Evolutionary conservation across 2,113 vertebrate species (phyloP), one percentile per base, ranked within the genome.

Genomic region (Tautogolabrus adspersus): DNA sequence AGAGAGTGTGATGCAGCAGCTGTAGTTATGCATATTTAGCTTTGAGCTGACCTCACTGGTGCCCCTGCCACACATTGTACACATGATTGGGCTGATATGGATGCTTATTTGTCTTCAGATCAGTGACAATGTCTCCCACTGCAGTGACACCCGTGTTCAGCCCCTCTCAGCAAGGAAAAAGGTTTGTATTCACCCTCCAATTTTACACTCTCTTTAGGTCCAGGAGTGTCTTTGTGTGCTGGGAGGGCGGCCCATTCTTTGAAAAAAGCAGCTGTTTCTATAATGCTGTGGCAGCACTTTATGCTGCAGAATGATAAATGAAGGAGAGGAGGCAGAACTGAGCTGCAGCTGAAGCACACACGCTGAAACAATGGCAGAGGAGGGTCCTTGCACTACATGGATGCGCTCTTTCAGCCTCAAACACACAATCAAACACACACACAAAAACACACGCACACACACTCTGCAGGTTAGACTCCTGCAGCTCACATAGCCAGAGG

Each of bases 201-300:
- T 93, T 92, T 95, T 94, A 96, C 90, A 94, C 96, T 93, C 94
- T 94, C 94, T 96, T 92, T 87, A 66, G 84, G 81, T 73, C 82
- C 85, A 72, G 79, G 77, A 80, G 83, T 46, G 86, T 79, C 87
- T 90, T 94, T 93, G 91, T 92, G 86, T 91, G 88, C 26, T 10
- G 72, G 77, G 74, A 81, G 77, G 86, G 85, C 82, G 65, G 87
- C 84, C 88, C 68, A 87, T 91, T 92, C 90, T 90, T 87, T 87
- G 83, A 66, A 87, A 88, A 91, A 95, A 96, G 96, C 96, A 97
- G 96, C 96, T 97, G 96, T 95, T 96, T 92, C 71, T 89, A 93
- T 92, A 93, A 87, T 51, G 91, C 89, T 79, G 91, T 90, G 90
- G 89, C 92, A 89, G 91, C 90, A 91, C 90, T 93, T 92, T 90